Evolutionary conservation across 2,113 vertebrate species (phyloP).

Genomic region (Daubentonia madagascariensis): DNA sequence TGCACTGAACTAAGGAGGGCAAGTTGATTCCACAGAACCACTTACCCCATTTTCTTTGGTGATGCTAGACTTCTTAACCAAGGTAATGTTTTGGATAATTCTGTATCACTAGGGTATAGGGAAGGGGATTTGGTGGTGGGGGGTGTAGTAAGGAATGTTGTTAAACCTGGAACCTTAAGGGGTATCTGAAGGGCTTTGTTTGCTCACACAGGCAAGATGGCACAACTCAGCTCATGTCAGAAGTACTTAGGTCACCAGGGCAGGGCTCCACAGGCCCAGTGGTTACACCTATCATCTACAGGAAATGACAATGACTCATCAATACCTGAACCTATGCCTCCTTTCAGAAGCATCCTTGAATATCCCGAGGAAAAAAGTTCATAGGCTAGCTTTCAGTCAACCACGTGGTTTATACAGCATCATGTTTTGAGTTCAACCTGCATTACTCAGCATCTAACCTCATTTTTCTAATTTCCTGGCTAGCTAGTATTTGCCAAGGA

Average conservation of each 20-base stretch:
- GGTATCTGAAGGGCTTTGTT: background rate
- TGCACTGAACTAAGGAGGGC: background rate
- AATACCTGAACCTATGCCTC: background rate
- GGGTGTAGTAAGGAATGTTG: background rate
- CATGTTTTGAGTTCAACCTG: background rate
- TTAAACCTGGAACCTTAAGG: background rate
- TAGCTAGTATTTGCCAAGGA: background rate
- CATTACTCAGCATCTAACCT: background rate
- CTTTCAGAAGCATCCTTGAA: background rate
- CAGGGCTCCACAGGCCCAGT: background rate
- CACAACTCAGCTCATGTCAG: background rate
- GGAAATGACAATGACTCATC: background rate
- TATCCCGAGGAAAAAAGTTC: background rate
- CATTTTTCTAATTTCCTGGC: background rate
- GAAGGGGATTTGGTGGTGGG: background rate
- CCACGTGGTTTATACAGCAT: background rate
- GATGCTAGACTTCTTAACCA: background rate
- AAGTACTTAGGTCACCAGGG: background rate
- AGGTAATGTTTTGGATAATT: background rate
- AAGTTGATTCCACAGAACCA: background rate
- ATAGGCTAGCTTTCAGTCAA: background rate
- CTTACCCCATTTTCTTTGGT: background rate
- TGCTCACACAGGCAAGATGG: background rate
- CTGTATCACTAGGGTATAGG: background rate
- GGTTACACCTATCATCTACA: background rate